Percentiles rank a stretch among this genome's conserved stretches.
Conservation (phyloP, 2,888 invertebrate species). For the Orthosia gracilis region DNA sequence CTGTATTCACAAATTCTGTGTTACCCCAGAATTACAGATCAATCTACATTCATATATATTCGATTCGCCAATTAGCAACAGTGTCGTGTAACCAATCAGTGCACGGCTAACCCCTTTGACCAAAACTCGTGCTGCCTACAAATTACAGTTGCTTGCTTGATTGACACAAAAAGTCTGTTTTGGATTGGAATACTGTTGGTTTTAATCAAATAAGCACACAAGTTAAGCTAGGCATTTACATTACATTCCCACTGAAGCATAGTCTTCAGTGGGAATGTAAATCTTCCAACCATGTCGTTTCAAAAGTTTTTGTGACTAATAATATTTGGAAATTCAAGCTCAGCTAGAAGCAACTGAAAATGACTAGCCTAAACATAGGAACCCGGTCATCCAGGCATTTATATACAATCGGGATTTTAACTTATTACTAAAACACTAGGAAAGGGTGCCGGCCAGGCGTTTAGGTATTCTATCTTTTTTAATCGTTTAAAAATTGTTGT, state of each 20-base stretch:
- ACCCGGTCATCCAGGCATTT: too few species aligned
- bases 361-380: too few species aligned
- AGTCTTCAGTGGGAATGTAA: too few species aligned
- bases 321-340: neutral
- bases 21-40: neutral
- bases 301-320: neutral
- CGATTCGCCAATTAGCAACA: constrained; percentile 46
- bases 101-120: constrained; percentile 51
- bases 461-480: too few species aligned
- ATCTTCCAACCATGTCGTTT: neutral
- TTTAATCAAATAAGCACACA: constrained; percentile 6
- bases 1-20: neutral
- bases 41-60: constrained; percentile 2
- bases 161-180: constrained; percentile 42
- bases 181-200: constrained; percentile 24
- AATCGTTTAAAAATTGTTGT: too few species aligned
- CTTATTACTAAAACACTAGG: neutral
- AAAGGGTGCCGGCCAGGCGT: too few species aligned
- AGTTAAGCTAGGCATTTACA: neutral
- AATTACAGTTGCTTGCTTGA: constrained; percentile 22
- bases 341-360: neutral
- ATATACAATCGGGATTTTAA: neutral
- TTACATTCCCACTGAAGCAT: too few species aligned
- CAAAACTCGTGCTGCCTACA: constrained; percentile 37
- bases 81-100: constrained; percentile 36